These are phyloP conservation scores for Idaea straminata DNA, from an alignment of 2,888 invertebrate genomes.

Conservation along the genomic window DNA sequence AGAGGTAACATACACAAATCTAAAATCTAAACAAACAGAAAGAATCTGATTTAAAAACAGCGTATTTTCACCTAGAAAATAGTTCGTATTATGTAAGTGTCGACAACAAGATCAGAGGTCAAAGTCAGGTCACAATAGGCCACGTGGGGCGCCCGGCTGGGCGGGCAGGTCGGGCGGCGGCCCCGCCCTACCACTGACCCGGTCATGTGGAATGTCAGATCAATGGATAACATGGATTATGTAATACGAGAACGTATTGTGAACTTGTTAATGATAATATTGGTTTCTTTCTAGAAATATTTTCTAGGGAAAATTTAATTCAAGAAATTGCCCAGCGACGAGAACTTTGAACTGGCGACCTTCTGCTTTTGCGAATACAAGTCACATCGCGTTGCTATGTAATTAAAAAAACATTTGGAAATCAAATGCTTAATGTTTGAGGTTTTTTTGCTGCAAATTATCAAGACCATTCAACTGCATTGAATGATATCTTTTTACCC, in stretches of 20 bases:
- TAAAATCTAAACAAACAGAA: too few species aligned
- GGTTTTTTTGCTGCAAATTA: too few species aligned
- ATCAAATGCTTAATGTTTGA: too few species aligned
- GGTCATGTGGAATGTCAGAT: conserved; percentile 9
- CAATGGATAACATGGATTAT: neutral
- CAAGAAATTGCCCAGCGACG: neutral
- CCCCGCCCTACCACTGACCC: conserved; percentile 36
- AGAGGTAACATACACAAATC: too few species aligned
- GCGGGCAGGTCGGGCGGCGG: conserved; percentile 25
- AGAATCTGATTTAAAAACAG: too few species aligned
- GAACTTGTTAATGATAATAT: neutral
- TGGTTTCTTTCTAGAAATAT: neutral
- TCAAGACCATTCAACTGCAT: too few species aligned
- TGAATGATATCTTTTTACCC: neutral
- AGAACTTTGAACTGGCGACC: neutral
- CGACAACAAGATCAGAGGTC: neutral
- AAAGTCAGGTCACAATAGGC: conserved; percentile 5
- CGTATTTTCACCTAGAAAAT: neutral
- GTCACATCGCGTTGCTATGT: too few species aligned
- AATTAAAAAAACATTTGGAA: too few species aligned
- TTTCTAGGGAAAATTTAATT: too few species aligned
- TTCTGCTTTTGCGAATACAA: neutral
- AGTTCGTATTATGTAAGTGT: neutral
- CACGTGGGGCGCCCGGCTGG: conserved; percentile 21
- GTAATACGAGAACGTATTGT: neutral